Evolutionary conservation across 2,888 invertebrate species (phyloP).

Genomic region (Omphaloscelis lunosa): DNA sequence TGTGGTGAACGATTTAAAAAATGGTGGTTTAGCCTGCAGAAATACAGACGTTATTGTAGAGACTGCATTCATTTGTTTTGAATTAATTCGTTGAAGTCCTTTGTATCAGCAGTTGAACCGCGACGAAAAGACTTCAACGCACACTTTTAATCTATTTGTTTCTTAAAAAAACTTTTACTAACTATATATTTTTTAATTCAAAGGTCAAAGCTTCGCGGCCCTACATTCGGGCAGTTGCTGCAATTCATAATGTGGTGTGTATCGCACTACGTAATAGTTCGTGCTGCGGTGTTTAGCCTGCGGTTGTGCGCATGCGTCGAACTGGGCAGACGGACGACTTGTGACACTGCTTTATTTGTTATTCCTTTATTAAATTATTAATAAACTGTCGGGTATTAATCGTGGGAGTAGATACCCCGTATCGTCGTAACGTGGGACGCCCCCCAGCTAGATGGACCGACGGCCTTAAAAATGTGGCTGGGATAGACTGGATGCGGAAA

Average conservation of each 20-base stretch:
- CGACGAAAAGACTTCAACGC: slow-evolving; percentile 45
- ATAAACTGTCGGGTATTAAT: neutral
- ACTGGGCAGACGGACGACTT: slow-evolving; percentile 49
- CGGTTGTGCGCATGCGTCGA: slow-evolving; percentile 61
- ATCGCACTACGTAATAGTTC: slow-evolving; percentile 62
- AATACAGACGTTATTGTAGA: neutral
- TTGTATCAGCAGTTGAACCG: neutral
- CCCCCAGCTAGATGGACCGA: neutral
- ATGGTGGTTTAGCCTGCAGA: no score
- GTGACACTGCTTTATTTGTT: neutral
- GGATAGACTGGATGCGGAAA: no score
- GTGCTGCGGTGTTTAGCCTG: slow-evolving; percentile 64
- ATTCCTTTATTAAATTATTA: neutral
- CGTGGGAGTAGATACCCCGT: neutral
- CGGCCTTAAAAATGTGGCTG: neutral
- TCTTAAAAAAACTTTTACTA: neutral
- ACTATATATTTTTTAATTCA: slow-evolving; percentile 4
- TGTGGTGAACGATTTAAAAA: no score
- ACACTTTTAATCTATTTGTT: no score
- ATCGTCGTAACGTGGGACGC: neutral
- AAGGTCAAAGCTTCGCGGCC: slow-evolving; percentile 56
- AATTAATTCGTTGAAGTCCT: slow-evolving; percentile 32
- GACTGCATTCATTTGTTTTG: neutral
- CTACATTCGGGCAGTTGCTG: slow-evolving; percentile 51
- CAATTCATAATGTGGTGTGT: slow-evolving; percentile 63